Evolutionary conservation across 1,140 invertebrate genomes (phyloP).

Genomic region (Liolophura sinensis): DNA sequence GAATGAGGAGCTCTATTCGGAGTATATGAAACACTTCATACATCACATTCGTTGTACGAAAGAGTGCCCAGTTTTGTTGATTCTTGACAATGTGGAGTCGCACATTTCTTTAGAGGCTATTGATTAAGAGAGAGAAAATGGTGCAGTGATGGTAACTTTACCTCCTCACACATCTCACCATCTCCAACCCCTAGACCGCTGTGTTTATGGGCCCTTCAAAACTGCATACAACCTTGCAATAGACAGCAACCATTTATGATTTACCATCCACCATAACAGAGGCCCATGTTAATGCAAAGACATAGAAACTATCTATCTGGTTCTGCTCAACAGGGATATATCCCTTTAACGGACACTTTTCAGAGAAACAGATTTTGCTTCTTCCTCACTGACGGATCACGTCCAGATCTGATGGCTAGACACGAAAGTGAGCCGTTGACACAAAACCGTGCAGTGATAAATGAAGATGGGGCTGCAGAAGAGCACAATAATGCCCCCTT

Average conservation of each 20-base stretch:
- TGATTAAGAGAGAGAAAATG: conserved; percentile 23
- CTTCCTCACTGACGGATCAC: conserved; percentile 49
- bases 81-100: conserved; percentile 42
- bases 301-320: conserved; percentile 44
- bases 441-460: too few relatives aligned
- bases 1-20: conserved; percentile 34
- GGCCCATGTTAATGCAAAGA: conserved; percentile 37
- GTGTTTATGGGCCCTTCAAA: conserved; percentile 58
- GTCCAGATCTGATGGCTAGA: too few relatives aligned
- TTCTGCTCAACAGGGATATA: conserved; percentile 45
- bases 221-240: conserved; percentile 7
- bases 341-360: conserved; percentile 52
- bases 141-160: conserved; percentile 18
- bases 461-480: too few relatives aligned
- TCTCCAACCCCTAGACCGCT: conserved; percentile 60
- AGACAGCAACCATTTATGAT: conserved; percentile 45
- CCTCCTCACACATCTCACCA: conserved; percentile 48
- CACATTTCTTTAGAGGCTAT: conserved; percentile 34
- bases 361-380: conserved; percentile 48
- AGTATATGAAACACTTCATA: conserved; percentile 38
- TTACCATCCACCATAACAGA: conserved; percentile 34
- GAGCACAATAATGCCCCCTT: too few relatives aligned
- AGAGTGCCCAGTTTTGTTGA: conserved; percentile 13
- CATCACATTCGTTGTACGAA: conserved; percentile 26
- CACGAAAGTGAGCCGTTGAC: too few relatives aligned